These are phyloP conservation scores for Geophilus truncorum DNA, from an alignment of 2,888 invertebrate genomes.

Conservation along the genomic window DNA sequence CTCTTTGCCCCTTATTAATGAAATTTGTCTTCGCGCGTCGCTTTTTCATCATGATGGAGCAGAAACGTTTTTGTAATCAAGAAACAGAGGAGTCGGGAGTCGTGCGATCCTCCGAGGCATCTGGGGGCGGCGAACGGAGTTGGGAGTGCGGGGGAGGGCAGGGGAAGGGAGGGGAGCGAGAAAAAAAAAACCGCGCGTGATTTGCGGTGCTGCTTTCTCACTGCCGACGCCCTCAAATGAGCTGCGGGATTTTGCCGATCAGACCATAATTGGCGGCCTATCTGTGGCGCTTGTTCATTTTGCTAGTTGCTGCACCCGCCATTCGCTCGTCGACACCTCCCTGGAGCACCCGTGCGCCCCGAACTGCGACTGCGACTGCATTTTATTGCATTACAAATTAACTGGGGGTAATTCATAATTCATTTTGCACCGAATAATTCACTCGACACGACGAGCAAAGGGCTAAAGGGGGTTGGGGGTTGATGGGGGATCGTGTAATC, in stretches of 20 bases:
- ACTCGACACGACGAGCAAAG: too few species aligned
- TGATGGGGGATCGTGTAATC: neutral
- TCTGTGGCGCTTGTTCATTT: neutral
- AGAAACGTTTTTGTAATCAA: slow-evolving; percentile 27
- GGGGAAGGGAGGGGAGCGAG: neutral
- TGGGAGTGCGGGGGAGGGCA: neutral
- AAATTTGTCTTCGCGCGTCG: slow-evolving; percentile 18
- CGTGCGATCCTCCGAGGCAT: neutral
- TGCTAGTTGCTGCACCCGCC: neutral
- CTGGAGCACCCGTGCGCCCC: neutral
- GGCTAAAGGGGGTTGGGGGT: too few species aligned
- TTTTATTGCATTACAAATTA: slow-evolving; percentile 18
- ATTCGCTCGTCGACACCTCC: neutral
- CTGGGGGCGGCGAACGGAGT: too few species aligned
- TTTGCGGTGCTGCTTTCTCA: slow-evolving; percentile 27
- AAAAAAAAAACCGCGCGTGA: slow-evolving; percentile 17
- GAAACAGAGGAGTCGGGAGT: neutral
- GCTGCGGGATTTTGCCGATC: slow-evolving; percentile 27
- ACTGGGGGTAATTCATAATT: slow-evolving; percentile 21
- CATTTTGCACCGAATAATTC: slow-evolving; percentile 12
- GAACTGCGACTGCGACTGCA: neutral
- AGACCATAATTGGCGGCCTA: slow-evolving; percentile 27
- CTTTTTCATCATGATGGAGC: slow-evolving; percentile 25
- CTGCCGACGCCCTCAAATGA: slow-evolving; percentile 27
- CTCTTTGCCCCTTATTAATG: neutral